Percentiles rank a stretch among this genome's conserved stretches.
These are phyloP conservation scores for Plagodis dolabraria DNA, from an alignment of 2,888 invertebrate species.

Conservation along the genomic window DNA sequence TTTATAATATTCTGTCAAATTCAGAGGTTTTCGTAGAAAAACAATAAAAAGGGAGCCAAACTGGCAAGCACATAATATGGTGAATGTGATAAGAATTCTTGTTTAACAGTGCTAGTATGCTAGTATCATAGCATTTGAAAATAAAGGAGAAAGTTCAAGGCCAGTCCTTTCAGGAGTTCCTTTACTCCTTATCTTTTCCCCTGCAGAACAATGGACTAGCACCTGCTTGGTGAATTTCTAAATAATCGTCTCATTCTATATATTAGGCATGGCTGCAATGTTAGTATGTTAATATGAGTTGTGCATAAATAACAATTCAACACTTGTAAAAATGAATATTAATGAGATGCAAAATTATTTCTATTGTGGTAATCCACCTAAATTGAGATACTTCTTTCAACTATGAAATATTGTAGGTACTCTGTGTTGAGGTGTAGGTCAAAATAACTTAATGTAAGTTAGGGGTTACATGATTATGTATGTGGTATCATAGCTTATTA, in stretches of 20 bases:
- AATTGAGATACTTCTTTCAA: conserved; percentile 5
- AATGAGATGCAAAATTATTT: conserved; percentile 16
- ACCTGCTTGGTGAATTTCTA: too few species aligned
- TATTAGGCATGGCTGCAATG: conserved; percentile 5
- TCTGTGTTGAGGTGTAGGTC: conserved; percentile 13
- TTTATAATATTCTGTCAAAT: too few species aligned
- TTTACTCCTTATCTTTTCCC: too few species aligned
- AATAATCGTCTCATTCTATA: not conserved
- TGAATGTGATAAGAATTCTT: too few species aligned
- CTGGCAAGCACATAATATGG: too few species aligned
- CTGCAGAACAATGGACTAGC: too few species aligned
- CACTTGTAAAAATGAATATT: conserved; percentile 12
- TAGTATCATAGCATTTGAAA: too few species aligned
- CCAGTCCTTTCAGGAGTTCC: too few species aligned
- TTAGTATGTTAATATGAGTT: conserved; percentile 3
- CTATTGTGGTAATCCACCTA: conserved; percentile 3
- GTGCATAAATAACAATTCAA: conserved; percentile 12
- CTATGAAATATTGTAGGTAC: conserved; percentile 1
- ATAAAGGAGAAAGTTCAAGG: too few species aligned
- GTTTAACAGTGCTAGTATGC: too few species aligned
- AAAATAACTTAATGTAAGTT: conserved; percentile 9
- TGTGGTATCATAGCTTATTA: not conserved
- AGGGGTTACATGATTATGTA: conserved; percentile 10
- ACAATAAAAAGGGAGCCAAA: too few species aligned
- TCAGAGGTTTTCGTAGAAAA: too few species aligned